Percentiles rank a stretch among this genome's conserved stretches.
phyloP scores from a whole-genome alignment of 1,140 invertebrate species.

The Diploscapter pachys region DNA sequence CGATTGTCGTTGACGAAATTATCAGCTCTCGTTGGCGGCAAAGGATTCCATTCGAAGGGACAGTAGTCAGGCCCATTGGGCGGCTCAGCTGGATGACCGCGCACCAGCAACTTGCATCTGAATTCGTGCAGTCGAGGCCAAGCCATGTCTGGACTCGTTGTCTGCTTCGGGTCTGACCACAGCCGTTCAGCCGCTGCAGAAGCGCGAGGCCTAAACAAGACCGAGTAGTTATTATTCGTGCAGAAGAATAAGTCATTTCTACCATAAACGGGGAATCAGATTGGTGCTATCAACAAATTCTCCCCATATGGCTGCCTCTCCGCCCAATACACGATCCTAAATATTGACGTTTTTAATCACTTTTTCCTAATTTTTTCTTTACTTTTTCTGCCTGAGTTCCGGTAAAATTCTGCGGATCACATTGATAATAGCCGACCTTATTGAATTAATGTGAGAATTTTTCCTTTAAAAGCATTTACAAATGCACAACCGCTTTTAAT shows the following conservation, averaged over 20 bases:
- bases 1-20: too few species aligned
- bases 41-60: conserved; percentile 36
- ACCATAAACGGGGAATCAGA: conserved; percentile 48
- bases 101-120: conserved; percentile 48
- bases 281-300: conserved; percentile 59
- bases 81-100: conserved; percentile 51
- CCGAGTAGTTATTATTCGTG: neutral
- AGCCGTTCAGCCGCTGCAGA: conserved; percentile 77
- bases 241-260: neutral
- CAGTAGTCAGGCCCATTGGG: conserved; percentile 54
- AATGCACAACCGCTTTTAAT: too few species aligned
- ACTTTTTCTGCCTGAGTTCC: conserved; percentile 47
- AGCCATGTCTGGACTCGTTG: conserved; percentile 23
- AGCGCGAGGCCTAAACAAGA: conserved; percentile 67
- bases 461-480: too few species aligned
- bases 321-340: conserved; percentile 66
- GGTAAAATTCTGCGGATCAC: conserved; percentile 72
- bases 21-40: too few species aligned
- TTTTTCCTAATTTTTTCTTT: neutral
- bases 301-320: conserved; percentile 84
- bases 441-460: too few species aligned
- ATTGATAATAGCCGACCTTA: conserved; percentile 67
- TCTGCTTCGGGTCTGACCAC: conserved; percentile 66
- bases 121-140: conserved; percentile 44
- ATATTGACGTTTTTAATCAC: neutral